Conservation (phyloP, 1,140 invertebrate species). For the Zaprionus ornatus region DNA sequence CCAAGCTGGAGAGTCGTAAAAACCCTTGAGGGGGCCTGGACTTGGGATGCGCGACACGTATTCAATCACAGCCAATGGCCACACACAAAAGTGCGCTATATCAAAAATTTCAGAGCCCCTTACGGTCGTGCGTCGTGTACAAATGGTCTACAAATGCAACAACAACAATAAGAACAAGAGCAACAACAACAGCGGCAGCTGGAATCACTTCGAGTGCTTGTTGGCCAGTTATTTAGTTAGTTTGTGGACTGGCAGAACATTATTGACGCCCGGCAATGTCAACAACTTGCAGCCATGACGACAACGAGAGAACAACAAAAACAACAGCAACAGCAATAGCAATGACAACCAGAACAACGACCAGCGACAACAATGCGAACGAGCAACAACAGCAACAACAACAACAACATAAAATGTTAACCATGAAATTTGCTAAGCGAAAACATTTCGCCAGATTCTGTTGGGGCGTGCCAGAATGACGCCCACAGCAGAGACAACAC, state of each 20-base stretch:
- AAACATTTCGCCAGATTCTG: constrained; percentile 68
- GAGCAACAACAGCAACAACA: constrained; percentile 35
- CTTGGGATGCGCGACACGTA: constrained; percentile 68
- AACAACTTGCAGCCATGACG: constrained; percentile 78
- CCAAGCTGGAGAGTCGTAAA: constrained; percentile 42
- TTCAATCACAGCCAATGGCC: constrained; percentile 80
- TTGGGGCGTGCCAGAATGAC: constrained; percentile 38
- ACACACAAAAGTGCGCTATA: constrained; percentile 80
- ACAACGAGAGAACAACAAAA: constrained; percentile 42
- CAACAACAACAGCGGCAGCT: constrained; percentile 6
- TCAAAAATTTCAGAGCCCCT: constrained; percentile 70
- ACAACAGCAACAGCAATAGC: constrained; percentile 29
- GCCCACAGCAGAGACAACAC: constrained; percentile 47
- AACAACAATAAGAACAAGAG: constrained; percentile 21
- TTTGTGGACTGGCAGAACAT: constrained; percentile 55
- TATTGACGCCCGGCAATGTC: constrained; percentile 78
- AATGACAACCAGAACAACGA: constrained; percentile 11
- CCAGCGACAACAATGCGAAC: constrained; percentile 12
- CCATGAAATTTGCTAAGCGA: constrained; percentile 76
- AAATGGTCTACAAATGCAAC: constrained; percentile 60
- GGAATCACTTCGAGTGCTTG: constrained; percentile 36
- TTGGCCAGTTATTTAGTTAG: constrained; percentile 63
- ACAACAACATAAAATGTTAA: constrained; percentile 46
- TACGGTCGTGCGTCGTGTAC: constrained; percentile 69
- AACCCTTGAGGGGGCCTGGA: constrained; percentile 55